These are phyloP conservation scores for Umimayanthus chanpuru DNA, from an alignment of 92 coral and sea anemone species.

Conservation along the genomic window DNA sequence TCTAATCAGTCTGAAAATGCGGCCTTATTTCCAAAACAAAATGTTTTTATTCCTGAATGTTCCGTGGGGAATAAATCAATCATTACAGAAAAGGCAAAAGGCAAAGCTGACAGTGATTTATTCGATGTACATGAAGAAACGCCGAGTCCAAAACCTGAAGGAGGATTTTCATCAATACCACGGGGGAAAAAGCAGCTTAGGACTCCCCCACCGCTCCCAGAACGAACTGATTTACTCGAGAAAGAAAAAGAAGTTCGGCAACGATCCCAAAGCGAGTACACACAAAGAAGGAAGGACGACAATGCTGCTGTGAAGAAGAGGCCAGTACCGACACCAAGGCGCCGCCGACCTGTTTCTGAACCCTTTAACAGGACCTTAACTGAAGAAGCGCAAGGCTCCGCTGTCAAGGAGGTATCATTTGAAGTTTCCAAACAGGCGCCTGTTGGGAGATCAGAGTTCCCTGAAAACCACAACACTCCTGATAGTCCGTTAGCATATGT, in stretches of 20 bases:
- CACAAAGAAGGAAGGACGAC: neutral
- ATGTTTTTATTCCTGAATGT: neutral
- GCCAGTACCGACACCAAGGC: conserved; percentile 34
- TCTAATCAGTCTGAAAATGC: neutral
- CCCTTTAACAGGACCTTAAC: neutral
- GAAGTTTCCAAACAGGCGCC: neutral
- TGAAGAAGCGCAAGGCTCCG: neutral
- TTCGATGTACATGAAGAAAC: neutral
- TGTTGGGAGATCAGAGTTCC: neutral
- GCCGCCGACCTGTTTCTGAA: neutral
- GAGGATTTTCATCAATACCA: neutral
- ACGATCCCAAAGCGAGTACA: conserved; percentile 3
- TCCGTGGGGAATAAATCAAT: neutral
- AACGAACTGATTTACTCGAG: neutral
- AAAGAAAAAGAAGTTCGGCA: neutral
- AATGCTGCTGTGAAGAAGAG: neutral
- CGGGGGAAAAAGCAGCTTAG: neutral
- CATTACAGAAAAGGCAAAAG: no score
- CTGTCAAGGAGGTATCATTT: neutral
- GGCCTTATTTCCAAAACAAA: neutral
- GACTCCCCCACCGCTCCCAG: conserved; percentile 18
- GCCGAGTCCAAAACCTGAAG: neutral
- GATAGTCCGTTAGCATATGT: neutral
- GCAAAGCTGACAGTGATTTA: neutral
- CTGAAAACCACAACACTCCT: neutral